phyloP scores from a whole-genome alignment of 2,888 invertebrate genomes.

The Stegophylla sp. region DNA sequence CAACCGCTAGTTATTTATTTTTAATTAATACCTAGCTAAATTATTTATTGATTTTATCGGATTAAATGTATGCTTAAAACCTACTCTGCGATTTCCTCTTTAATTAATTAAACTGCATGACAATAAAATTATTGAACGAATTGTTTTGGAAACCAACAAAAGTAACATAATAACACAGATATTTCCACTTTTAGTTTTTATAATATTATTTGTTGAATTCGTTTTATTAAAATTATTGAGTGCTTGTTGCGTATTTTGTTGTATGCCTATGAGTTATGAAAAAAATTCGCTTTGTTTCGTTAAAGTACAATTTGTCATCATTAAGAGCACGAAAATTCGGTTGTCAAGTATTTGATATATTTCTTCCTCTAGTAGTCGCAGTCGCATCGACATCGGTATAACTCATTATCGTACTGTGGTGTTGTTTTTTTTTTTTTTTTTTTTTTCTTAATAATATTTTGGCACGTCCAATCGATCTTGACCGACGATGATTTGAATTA shows the following conservation, averaged over 20 bases:
- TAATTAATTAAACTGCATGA: too few relatives aligned
- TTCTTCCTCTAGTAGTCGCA: neutral
- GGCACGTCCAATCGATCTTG: conserved; percentile 11
- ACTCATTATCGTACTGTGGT: neutral
- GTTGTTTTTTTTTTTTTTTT: neutral
- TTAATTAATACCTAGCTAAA: too few relatives aligned
- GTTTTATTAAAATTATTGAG: neutral
- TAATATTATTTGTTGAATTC: too few relatives aligned
- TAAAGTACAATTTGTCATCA: conserved; percentile 17
- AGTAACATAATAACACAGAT: too few relatives aligned
- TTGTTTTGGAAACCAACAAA: too few relatives aligned
- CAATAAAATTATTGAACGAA: too few relatives aligned
- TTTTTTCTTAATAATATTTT: conserved; percentile 4
- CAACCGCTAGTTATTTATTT: too few relatives aligned
- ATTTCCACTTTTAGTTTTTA: too few relatives aligned
- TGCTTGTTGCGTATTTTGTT: neutral
- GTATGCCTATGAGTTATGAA: too few relatives aligned
- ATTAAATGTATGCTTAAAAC: too few relatives aligned
- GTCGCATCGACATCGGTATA: neutral
- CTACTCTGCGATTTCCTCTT: too few relatives aligned
- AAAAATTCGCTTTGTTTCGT: neutral
- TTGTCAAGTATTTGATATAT: conserved; percentile 9
- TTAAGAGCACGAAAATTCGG: neutral
- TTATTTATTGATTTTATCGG: too few relatives aligned
- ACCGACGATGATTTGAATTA: neutral